Evolutionary conservation across 2,797 vertebrate species (phyloP).

Genomic region (Microcaecilia unicolor): DNA sequence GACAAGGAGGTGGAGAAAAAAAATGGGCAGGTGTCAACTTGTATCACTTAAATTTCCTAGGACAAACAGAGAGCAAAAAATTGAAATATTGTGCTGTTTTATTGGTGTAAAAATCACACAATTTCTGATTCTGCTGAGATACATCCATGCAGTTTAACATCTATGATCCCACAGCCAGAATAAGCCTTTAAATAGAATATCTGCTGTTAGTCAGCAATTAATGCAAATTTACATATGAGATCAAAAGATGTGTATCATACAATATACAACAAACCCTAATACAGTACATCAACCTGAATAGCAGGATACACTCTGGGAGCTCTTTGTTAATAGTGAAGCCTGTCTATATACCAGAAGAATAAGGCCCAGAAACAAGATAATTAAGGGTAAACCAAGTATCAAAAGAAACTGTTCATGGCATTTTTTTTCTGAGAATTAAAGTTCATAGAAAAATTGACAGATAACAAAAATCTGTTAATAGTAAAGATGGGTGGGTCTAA

Average conservation of each 20-base stretch:
- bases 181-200: slow-evolving; percentile 89
- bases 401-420: slow-evolving; percentile 12
- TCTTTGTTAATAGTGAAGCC: slow-evolving; percentile 60
- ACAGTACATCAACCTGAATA: slow-evolving; percentile 67
- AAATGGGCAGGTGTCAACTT: no score
- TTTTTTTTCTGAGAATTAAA: slow-evolving; percentile 18
- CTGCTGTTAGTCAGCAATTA: slow-evolving; percentile 91
- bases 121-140: slow-evolving; percentile 84
- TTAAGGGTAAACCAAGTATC: slow-evolving; percentile 37
- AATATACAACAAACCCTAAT: slow-evolving; percentile 78
- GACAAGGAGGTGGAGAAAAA: no score
- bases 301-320: slow-evolving; percentile 62
- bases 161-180: slow-evolving; percentile 88
- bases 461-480: slow-evolving; percentile 23
- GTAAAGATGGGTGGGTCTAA: slow-evolving; percentile 32
- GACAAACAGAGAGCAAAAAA: slow-evolving; percentile 42
- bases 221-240: slow-evolving; percentile 91
- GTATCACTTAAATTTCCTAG: slow-evolving; percentile 24
- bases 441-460: slow-evolving; percentile 36
- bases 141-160: slow-evolving; percentile 91
- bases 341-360: slow-evolving; percentile 53
- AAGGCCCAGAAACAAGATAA: slow-evolving; percentile 59
- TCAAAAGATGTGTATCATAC: slow-evolving; percentile 85
- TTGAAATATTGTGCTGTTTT: slow-evolving; percentile 94
- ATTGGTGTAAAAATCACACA: slow-evolving; percentile 96